Base-by-base conservation (phyloP, 1,140 invertebrate genomes). In the Caenorhabditis tropicalis region DNA sequence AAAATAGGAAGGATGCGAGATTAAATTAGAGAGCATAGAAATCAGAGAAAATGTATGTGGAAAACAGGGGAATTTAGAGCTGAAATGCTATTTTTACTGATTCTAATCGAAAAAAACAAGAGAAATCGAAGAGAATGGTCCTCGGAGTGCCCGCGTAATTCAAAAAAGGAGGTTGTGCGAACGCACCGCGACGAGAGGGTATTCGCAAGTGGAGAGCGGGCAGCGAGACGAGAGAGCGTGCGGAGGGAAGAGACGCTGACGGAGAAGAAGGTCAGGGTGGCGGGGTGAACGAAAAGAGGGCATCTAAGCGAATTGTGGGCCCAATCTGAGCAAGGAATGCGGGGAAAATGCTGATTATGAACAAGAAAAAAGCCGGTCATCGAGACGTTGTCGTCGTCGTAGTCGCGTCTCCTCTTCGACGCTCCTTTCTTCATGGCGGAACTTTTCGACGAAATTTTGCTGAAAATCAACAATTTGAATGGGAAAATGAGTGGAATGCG, bases 381-480 rank as follows among this genome's bases (percentile, higher is more conserved):
- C 21, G 82, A 82, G 9, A 27, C 87, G 24, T 65, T 79, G 27
- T 85, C 88, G 19, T 82, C 70, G 51, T 90, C 89, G 12, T 90
- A 89, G 29, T 90, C 46, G 1, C 83, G 10, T 16, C 48, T 79
- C 10, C 82, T 36, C 36, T 86, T 86, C n/a, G 81, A 43, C 12
- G 39, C 39, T 43, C 39, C 39, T 43, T 43, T 43, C 39, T 43
- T 43, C 39, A 43, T 43, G 39, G n/a, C n/a, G n/a, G n/a, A n/a
- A n/a, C 39, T 43, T 43, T 43, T 43, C 5, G 39, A 43, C 12
- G 39, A 43, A 43, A 12, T 6, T 43, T 43, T 43, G 39, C 39
- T 43, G 39, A 43, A 43, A 43, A 43, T 6, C 12, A 6, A 43
- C 39, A 6, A 12, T 5, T 6, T 43, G 5, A 6, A 43, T 5